These are phyloP conservation scores for Keiferia lycopersicella DNA, from an alignment of 2,888 invertebrate species.

Conservation along the genomic window DNA sequence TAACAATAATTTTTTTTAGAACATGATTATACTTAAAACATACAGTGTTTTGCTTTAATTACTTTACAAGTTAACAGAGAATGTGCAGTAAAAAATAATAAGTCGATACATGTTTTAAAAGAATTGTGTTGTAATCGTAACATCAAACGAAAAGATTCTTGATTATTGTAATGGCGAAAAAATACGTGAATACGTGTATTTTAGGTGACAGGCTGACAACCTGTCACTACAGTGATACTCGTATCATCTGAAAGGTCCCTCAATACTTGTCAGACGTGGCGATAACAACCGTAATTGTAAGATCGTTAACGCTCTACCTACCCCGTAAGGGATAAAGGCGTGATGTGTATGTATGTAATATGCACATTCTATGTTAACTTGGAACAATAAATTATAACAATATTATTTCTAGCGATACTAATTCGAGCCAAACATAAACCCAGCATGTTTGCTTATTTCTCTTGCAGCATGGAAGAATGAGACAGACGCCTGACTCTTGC, in stretches of 20 bases:
- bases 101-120: too few relatives aligned
- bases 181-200: too few relatives aligned
- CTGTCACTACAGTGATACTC: too few relatives aligned
- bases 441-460: constrained; percentile 60
- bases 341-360: too few relatives aligned
- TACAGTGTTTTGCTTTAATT: not conserved
- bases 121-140: not conserved
- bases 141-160: not conserved
- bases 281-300: too few relatives aligned
- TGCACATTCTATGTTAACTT: constrained; percentile 12
- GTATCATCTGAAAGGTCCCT: too few relatives aligned
- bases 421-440: not conserved
- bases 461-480: constrained; percentile 77
- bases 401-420: constrained; percentile 18
- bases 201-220: too few relatives aligned
- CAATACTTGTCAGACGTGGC: too few relatives aligned
- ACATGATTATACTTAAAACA: too few relatives aligned
- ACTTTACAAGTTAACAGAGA: not conserved
- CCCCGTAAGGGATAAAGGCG: too few relatives aligned
- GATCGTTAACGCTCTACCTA: too few relatives aligned
- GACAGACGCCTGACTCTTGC: constrained; percentile 60
- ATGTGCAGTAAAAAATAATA: not conserved
- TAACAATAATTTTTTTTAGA: not conserved
- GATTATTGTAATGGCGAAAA: too few relatives aligned
- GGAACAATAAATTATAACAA: not conserved